These are phyloP conservation scores for Sparus aurata DNA, from an alignment of 2,797 vertebrate species.

Conservation along the genomic window DNA sequence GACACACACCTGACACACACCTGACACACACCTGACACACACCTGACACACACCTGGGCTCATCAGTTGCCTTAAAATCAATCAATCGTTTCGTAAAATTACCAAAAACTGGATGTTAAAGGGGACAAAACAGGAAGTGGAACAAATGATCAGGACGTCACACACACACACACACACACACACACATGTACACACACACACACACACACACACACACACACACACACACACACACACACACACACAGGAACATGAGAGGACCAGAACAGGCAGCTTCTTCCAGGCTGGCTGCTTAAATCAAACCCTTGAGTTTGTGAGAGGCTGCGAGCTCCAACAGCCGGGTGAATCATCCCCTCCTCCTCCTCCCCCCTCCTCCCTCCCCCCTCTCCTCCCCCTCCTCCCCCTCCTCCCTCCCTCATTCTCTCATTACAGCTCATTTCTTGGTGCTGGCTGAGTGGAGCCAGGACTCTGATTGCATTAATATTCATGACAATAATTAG, in stretches of 20 bases:
- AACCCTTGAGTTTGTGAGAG: conserved; percentile 66
- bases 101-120: not conserved
- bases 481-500: conserved; percentile 99
- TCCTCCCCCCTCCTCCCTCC: conserved; percentile 69
- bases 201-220: no score
- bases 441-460: conserved; percentile 91
- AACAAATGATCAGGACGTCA: not conserved
- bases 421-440: conserved; percentile 96
- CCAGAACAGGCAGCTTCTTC: conserved; percentile 52
- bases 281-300: conserved; percentile 72
- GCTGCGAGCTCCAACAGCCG: conserved; percentile 54
- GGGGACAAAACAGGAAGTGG: not conserved
- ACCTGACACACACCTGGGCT: no score
- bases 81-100: no score
- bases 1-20: no score
- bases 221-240: conserved; percentile 2
- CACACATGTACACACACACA: no score
- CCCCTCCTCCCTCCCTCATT: conserved; percentile 76
- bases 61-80: no score
- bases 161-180: no score
- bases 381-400: conserved; percentile 69
- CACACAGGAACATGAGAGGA: conserved; percentile 5
- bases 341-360: conserved; percentile 52
- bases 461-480: conserved; percentile 94
- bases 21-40: no score